Evolutionary conservation across 2,888 invertebrate species (phyloP).

Genomic region (Neoascia interrupta): DNA sequence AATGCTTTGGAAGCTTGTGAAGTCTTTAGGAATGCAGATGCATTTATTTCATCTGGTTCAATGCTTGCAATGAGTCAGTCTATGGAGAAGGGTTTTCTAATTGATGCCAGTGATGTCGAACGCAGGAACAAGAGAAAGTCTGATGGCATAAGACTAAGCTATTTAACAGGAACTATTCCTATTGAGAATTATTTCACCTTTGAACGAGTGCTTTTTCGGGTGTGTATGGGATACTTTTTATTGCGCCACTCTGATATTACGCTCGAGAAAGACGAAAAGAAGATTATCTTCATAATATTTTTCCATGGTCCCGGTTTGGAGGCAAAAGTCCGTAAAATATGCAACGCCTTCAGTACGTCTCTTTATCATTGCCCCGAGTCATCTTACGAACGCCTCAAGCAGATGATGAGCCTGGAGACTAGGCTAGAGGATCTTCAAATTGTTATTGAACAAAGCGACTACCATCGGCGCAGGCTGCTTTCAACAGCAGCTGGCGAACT

Average conservation of each 20-base stretch:
- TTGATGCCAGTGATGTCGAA: conserved; percentile 70
- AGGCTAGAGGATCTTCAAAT: conserved; percentile 87
- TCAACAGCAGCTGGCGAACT: conserved; percentile 68
- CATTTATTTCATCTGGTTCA: conserved; percentile 69
- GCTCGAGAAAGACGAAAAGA: conserved; percentile 83
- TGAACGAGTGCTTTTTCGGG: conserved; percentile 97
- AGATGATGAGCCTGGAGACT: conserved; percentile 87
- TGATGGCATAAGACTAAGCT: conserved; percentile 81
- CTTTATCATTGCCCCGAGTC: conserved; percentile 91
- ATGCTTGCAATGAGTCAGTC: conserved; percentile 73
- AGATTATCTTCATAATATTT: conserved; percentile 90
- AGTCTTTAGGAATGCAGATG: conserved; percentile 71
- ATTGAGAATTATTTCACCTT: conserved; percentile 94
- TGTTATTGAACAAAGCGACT: conserved; percentile 87
- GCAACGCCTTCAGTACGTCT: conserved; percentile 90
- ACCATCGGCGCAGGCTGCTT: conserved; percentile 87
- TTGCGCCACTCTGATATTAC: conserved; percentile 94
- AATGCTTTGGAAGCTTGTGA: conserved; percentile 71
- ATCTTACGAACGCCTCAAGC: conserved; percentile 85
- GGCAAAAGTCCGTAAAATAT: conserved; percentile 89
- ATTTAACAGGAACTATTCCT: conserved; percentile 96
- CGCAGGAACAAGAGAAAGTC: not conserved
- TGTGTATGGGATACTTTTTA: conserved; percentile 96
- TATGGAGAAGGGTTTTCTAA: conserved; percentile 68
- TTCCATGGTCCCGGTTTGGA: conserved; percentile 90